These are phyloP conservation scores for Mercenaria mercenaria DNA, from an alignment of 1,140 invertebrate genomes.

Conservation along the genomic window DNA sequence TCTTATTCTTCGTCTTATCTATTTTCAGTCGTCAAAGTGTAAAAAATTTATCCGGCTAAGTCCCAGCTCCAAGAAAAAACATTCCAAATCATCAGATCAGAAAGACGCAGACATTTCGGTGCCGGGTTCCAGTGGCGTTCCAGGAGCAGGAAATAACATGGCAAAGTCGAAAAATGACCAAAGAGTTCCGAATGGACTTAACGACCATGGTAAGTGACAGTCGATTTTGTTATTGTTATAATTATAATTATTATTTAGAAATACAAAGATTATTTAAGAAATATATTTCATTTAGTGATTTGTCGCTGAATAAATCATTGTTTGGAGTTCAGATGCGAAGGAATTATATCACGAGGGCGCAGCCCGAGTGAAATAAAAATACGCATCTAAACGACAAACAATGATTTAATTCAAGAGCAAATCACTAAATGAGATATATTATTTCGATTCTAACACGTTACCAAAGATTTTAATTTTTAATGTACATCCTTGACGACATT, in stretches of 20 bases:
- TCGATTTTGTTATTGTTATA: background rate
- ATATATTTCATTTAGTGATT: background rate
- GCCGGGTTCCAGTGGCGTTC: slow-evolving; percentile 13
- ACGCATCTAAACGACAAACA: too few relatives aligned
- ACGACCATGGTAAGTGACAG: slow-evolving; percentile 6
- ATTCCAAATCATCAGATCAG: slow-evolving; percentile 10
- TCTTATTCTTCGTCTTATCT: too few relatives aligned
- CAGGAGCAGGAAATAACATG: slow-evolving; percentile 8
- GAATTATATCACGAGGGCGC: too few relatives aligned
- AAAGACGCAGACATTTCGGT: background rate
- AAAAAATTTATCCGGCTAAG: slow-evolving; percentile 59
- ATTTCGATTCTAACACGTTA: too few relatives aligned
- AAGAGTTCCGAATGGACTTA: slow-evolving; percentile 59
- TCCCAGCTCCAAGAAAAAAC: slow-evolving; percentile 61
- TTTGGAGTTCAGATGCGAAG: too few relatives aligned
- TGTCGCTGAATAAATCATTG: too few relatives aligned
- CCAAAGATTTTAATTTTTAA: too few relatives aligned
- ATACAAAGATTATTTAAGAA: background rate
- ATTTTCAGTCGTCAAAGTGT: slow-evolving; percentile 64
- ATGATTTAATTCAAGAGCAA: too few relatives aligned
- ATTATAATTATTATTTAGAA: background rate
- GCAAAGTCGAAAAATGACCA: slow-evolving; percentile 30
- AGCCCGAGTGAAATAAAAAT: too few relatives aligned
- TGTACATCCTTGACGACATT: too few relatives aligned
- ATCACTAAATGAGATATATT: too few relatives aligned